Percentiles rank a stretch among this genome's conserved stretches.
These are phyloP conservation scores for Apamea crenata DNA, from an alignment of 2,888 invertebrate genomes.

Conservation along the genomic window DNA sequence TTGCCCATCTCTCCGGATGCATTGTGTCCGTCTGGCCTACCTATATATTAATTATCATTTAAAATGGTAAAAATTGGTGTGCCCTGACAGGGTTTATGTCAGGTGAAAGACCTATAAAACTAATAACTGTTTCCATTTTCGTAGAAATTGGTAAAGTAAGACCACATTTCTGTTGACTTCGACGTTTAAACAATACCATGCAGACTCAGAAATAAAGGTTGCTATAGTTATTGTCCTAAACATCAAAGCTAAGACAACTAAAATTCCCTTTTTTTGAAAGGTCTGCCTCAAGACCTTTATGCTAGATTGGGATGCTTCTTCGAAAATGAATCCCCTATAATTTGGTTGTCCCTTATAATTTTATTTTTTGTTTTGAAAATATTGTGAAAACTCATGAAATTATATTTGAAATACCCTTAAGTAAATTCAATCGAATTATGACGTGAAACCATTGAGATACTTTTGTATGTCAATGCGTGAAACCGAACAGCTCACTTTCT, in stretches of 20 bases:
- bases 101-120: not conserved
- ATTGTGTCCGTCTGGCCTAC: no score
- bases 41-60: not conserved
- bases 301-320: not conserved
- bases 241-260: not conserved
- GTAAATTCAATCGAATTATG: not conserved
- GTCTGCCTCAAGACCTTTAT: not conserved
- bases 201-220: not conserved
- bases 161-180: conserved; percentile 1
- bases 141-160: not conserved
- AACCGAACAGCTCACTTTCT: not conserved
- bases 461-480: no score
- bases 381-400: no score
- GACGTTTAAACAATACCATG: not conserved
- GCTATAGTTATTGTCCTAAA: not conserved
- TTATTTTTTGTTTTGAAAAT: no score
- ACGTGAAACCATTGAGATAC: no score
- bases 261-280: not conserved
- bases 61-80: not conserved
- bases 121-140: not conserved
- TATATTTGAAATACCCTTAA: no score
- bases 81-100: not conserved
- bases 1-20: no score
- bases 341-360: not conserved
- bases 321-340: no score